These are phyloP conservation scores for Pimephales promelas DNA, from an alignment of 2,113 vertebrate genomes.

Conservation along the genomic window DNA sequence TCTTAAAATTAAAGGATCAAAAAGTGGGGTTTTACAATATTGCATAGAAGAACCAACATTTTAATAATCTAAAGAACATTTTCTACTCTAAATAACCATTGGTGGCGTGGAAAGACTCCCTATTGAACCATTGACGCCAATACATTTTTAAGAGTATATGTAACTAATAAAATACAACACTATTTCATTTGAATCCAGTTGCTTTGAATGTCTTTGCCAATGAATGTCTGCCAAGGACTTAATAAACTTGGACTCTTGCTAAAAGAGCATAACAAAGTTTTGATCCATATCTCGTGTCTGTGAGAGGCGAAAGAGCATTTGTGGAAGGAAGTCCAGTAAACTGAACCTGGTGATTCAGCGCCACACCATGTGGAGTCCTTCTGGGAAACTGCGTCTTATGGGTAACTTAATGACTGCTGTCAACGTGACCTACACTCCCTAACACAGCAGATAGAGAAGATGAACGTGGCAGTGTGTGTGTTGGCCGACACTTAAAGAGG, in stretches of 20 bases:
- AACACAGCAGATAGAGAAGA: slow-evolving; percentile 25
- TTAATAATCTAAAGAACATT: too few species aligned
- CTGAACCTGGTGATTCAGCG: slow-evolving; percentile 45
- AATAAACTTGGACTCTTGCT: slow-evolving; percentile 9
- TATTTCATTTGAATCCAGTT: not conserved
- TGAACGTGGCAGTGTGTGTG: not conserved
- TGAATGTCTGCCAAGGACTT: not conserved
- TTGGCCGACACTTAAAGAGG: slow-evolving; percentile 22
- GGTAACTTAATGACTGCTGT: slow-evolving; percentile 36
- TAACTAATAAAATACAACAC: not conserved
- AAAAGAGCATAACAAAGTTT: slow-evolving; percentile 2
- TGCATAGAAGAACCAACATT: too few species aligned
- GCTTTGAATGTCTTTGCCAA: not conserved
- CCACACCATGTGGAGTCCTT: slow-evolving; percentile 51
- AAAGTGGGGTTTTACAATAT: too few species aligned
- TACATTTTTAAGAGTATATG: not conserved
- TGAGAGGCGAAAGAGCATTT: slow-evolving; percentile 10
- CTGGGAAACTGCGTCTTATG: slow-evolving; percentile 41
- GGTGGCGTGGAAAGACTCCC: too few species aligned
- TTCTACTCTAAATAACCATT: too few species aligned
- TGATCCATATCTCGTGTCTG: slow-evolving; percentile 6
- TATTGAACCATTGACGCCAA: too few species aligned
- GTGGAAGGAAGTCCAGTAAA: slow-evolving; percentile 47
- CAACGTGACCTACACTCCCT: slow-evolving; percentile 4
- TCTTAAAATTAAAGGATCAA: too few species aligned